Evolutionary conservation across 2,888 invertebrate genomes (phyloP), one percentile per base, ranked within the genome.

Genomic region (Parapristionchus giblindavisi): DNA sequence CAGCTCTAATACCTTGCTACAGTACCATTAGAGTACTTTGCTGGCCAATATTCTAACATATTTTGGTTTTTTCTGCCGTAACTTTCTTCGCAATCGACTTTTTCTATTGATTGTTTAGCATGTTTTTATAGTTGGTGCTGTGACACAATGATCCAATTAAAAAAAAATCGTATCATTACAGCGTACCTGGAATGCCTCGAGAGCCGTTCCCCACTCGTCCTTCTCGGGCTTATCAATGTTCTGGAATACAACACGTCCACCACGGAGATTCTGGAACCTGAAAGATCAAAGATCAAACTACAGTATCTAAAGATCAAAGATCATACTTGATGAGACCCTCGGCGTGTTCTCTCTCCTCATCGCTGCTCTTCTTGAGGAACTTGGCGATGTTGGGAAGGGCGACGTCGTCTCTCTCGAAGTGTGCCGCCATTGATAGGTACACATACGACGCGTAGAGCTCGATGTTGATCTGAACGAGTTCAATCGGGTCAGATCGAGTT

Each of bases 401-500:
- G 1, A 94, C 91, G 88, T 94, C 94, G 84, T 93, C 93, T 76
- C 94, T 91, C 85, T 94, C 92, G 88, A 94, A 94, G 89, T 94
- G 92, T 89, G 91, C 92, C 11, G 93, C 92, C 93, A 93, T 92
- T 48, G 92, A 92, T 87, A 93, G 88, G 88, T 93, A 93, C 73
- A 92, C 92, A 87, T 93, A 93, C 85, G 92, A 92, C 6, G 93
- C 92, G 82, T 92, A 91, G 17, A 93, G 88, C 89, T 93, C 93
- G 90, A 92, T 89, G 89, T 93, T 93, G 81, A 93, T 93, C 89
- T 93, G 17, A 60, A 29, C 43, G 43, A 14, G 43, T 43, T 43
- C 43, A 43, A 29, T 32, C 24, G 54, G 8, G 54, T 8, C 54
- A 8, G 11, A n/a, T 54, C n/a, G n/a, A n/a, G n/a, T n/a, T n/a